phyloP scores from a whole-genome alignment of 2,113 vertebrate genomes.

The Ciconia maguari region DNA sequence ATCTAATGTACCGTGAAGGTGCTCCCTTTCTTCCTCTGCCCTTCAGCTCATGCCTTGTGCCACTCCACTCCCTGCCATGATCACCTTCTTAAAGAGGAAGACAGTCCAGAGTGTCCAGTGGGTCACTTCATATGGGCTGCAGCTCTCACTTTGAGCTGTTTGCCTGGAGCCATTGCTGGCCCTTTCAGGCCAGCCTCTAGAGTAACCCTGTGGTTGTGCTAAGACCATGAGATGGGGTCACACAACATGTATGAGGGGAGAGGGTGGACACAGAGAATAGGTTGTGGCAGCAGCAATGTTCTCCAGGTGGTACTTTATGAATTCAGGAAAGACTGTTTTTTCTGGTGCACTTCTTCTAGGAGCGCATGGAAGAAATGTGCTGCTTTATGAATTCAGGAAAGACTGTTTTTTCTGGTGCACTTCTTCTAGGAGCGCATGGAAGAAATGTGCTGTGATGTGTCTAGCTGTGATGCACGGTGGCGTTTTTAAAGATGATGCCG shows the following conservation, averaged over 20 bases:
- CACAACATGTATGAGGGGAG: background rate
- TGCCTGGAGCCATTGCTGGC: background rate
- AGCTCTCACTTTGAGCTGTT: background rate
- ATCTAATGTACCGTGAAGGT: background rate
- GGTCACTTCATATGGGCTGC: background rate
- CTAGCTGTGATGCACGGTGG: background rate
- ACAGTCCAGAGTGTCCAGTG: no score
- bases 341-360: background rate
- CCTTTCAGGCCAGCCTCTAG: background rate
- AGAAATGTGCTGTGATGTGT: background rate
- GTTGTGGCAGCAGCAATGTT: background rate
- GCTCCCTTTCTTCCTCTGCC: background rate
- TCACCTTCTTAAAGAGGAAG: background rate
- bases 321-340: background rate
- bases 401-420: background rate
- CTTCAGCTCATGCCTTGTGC: background rate
- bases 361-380: fast-evolving
- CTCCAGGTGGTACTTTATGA: background rate
- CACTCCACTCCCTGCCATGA: background rate
- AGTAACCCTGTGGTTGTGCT: background rate
- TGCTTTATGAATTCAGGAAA: background rate
- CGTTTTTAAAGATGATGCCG: background rate
- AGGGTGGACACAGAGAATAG: background rate
- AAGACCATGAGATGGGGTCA: background rate
- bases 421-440: fast-evolving